A percentile compares a stretch with the other conserved stretches of the same genome.
phyloP scores from a whole-genome alignment of 1,140 invertebrate species.

The Drosophila lini region DNA sequence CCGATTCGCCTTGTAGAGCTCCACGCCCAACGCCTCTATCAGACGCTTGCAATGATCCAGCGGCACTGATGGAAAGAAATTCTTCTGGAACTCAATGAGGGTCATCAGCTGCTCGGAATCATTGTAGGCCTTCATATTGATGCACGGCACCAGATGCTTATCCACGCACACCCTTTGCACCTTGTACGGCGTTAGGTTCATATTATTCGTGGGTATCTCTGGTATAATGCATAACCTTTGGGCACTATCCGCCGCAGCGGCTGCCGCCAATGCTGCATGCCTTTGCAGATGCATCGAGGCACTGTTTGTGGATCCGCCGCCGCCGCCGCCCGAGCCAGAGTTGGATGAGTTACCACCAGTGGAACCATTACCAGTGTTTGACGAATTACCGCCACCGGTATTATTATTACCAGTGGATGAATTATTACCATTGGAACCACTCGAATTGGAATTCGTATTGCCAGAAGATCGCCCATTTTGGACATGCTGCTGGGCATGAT shows the following conservation, averaged over 20 bases:
- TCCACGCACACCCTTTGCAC: conserved; percentile 92
- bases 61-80: conserved; percentile 91
- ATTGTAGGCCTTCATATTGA: conserved; percentile 93
- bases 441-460: conserved; percentile 24
- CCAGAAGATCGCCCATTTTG: conserved; percentile 61
- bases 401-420: background rate
- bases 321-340: background rate
- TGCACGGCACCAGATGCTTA: conserved; percentile 92
- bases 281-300: conserved; percentile 80
- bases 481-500: conserved; percentile 65
- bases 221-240: conserved; percentile 74
- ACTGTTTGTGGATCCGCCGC: conserved; percentile 50
- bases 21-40: conserved; percentile 91
- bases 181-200: conserved; percentile 85
- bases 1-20: conserved; percentile 92
- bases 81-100: conserved; percentile 90
- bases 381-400: background rate
- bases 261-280: conserved; percentile 83
- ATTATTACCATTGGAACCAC: background rate
- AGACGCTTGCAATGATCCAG: conserved; percentile 90
- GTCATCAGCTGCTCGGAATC: conserved; percentile 93
- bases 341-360: conserved; percentile 58
- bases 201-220: conserved; percentile 72
- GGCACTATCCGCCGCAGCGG: conserved; percentile 57
- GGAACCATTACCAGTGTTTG: conserved; percentile 36